A percentile compares a stretch with the other conserved stretches of the same genome.
Evolutionary conservation across 2,113 vertebrate species (phyloP).

Genomic region (Boulengeromyrus knoepffleri): DNA sequence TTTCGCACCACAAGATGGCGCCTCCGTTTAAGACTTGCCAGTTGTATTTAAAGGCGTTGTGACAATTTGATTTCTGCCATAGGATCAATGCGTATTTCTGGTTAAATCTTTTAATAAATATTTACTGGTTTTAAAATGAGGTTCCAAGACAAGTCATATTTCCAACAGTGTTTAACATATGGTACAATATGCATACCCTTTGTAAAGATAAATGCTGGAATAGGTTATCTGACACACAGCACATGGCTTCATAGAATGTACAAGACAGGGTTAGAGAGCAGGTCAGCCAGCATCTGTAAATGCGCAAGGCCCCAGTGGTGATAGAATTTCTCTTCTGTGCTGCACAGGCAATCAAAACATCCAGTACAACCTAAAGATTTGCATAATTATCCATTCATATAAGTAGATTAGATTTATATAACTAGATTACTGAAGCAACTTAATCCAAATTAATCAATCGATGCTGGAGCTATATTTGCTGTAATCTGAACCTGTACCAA

Average conservation of each 20-base stretch:
- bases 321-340: neutral
- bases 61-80: neutral
- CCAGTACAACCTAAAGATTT: neutral
- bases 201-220: neutral
- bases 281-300: neutral
- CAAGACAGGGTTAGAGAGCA: neutral
- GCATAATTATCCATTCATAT: neutral
- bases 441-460: neutral
- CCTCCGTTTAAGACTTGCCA: neutral
- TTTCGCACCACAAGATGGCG: neutral
- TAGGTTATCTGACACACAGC: neutral
- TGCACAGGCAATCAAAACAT: neutral
- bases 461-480: neutral
- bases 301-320: neutral
- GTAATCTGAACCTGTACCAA: neutral
- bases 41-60: neutral
- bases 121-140: neutral
- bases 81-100: neutral
- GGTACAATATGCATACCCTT: neutral
- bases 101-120: neutral
- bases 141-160: neutral
- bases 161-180: neutral
- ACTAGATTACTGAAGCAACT: neutral
- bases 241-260: neutral
- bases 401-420: neutral